Evolutionary conservation across 2,113 vertebrate genomes (phyloP).

Genomic region (Psophia crepitans): DNA sequence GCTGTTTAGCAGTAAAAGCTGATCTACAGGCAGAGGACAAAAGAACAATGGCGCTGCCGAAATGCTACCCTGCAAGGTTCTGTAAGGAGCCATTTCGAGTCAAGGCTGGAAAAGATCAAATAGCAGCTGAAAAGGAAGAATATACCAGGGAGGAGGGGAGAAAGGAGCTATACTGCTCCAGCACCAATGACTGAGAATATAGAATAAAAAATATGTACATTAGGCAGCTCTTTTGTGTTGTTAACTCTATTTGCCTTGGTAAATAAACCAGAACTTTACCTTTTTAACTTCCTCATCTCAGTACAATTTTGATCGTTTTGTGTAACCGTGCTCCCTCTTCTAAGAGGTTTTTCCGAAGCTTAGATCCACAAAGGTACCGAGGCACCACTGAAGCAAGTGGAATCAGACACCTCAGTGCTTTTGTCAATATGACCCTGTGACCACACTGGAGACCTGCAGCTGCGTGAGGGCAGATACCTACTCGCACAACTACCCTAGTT

Average conservation of each 20-base stretch:
- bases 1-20: constrained; percentile 18
- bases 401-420: constrained; percentile 21
- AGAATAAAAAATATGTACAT: neutral
- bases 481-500: neutral
- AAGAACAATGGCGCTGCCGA: constrained; percentile 35
- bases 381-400: neutral
- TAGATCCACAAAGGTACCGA: neutral
- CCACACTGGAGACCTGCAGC: neutral
- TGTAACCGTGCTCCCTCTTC: neutral
- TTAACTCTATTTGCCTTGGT: neutral
- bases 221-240: neutral
- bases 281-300: neutral
- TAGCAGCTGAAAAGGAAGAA: constrained; percentile 29
- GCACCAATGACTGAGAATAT: neutral
- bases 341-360: neutral
- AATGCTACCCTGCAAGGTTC: constrained; percentile 22
- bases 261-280: neutral
- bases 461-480: neutral
- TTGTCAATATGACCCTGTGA: neutral
- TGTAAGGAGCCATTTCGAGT: constrained; percentile 4
- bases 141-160: neutral
- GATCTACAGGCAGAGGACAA: constrained; percentile 12
- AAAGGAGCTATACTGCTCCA: neutral
- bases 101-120: constrained; percentile 42
- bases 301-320: neutral